A percentile compares a stretch with the other conserved stretches of the same genome.
Evolutionary conservation across 2,888 invertebrate genomes (phyloP).

Genomic region (Dyspetes luteomarginatus): DNA sequence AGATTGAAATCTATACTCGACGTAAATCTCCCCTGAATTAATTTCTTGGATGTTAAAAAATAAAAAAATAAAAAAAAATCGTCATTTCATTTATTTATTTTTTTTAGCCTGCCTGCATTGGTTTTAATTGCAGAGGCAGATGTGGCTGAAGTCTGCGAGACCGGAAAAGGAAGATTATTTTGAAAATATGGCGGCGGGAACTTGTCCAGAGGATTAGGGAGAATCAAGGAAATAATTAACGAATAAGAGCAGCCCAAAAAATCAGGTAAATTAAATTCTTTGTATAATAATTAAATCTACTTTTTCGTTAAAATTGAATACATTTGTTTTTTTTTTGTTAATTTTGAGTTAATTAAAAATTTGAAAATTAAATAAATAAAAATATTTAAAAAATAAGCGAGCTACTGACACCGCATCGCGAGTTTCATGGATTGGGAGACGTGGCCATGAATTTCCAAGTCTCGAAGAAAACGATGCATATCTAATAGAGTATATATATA

Average conservation of each 20-base stretch:
- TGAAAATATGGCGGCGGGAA: conserved; percentile 77
- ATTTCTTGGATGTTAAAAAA: not conserved
- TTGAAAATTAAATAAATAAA: conserved; percentile 55
- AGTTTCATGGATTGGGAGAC: conserved; percentile 71
- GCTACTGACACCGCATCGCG: conserved; percentile 10
- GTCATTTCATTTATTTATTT: conserved; percentile 14
- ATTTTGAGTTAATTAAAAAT: conserved; percentile 8
- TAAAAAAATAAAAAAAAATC: not conserved
- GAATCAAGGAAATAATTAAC: conserved; percentile 58
- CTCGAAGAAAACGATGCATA: conserved; percentile 66
- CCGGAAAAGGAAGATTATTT: conserved; percentile 19
- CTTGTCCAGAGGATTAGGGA: conserved; percentile 73
- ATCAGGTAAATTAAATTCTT: conserved; percentile 8
- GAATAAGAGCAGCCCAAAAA: conserved; percentile 56
- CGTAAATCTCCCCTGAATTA: conserved; percentile 31
- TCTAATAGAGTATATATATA: conserved; percentile 62
- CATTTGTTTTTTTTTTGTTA: not conserved
- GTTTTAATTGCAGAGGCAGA: conserved; percentile 64
- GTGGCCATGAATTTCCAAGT: conserved; percentile 12
- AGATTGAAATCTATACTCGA: conserved; percentile 12
- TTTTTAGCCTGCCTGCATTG: not conserved
- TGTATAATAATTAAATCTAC: not conserved
- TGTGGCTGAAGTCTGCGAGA: not conserved
- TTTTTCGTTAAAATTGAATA: too few species aligned
- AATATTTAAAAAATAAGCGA: conserved; percentile 13